Evolutionary conservation across 2,113 vertebrate genomes (phyloP).

Genomic region (Zapus hudsonius): DNA sequence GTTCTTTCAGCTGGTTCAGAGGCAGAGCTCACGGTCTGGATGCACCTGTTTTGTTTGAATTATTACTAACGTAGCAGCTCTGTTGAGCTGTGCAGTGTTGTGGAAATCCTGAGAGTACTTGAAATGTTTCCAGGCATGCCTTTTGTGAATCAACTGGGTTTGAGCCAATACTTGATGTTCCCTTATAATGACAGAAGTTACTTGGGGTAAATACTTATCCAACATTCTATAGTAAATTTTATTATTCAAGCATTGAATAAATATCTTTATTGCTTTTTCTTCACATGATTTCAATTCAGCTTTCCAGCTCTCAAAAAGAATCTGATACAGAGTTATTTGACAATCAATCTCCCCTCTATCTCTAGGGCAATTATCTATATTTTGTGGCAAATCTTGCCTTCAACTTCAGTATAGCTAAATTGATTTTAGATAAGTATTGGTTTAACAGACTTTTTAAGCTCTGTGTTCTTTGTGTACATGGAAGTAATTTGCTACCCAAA

Average conservation of each 20-base stretch:
- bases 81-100: background rate
- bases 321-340: conserved; percentile 51
- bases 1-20: background rate
- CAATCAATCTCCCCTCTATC: background rate
- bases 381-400: conserved; percentile 60
- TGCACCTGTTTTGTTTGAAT: conserved; percentile 44
- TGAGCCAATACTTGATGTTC: background rate
- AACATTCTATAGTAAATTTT: conserved; percentile 2
- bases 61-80: background rate
- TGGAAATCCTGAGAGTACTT: conserved; percentile 6
- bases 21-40: background rate
- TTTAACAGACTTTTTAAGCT: conserved; percentile 53
- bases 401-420: conserved; percentile 50
- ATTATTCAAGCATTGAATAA: background rate
- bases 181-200: conserved; percentile 46
- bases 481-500: conserved; percentile 55
- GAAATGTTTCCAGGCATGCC: background rate
- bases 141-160: background rate
- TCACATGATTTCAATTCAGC: background rate
- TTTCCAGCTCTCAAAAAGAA: background rate
- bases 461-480: conserved; percentile 34
- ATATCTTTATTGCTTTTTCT: background rate
- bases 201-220: background rate
- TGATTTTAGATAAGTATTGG: conserved; percentile 61
- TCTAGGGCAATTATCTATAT: conserved; percentile 39